A percentile compares a stretch with the other conserved stretches of the same genome.
These are phyloP conservation scores for Gymnoscopelus microlampas DNA, from an alignment of 2,797 vertebrate species.

Conservation along the genomic window DNA sequence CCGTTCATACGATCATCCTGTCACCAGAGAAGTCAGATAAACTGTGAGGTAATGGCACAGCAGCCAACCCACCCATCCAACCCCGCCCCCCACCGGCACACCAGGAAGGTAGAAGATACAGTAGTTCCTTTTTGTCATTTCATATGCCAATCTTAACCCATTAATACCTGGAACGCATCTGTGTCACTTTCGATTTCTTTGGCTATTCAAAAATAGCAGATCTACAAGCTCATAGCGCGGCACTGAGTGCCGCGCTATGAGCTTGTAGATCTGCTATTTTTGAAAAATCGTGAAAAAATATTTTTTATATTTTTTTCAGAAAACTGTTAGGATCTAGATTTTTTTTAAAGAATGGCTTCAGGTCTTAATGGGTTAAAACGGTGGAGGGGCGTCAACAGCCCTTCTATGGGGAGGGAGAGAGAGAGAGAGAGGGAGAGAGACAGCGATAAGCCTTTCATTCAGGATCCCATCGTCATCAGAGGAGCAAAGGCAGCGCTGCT, in stretches of 20 bases:
- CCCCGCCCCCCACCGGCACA: conserved; percentile 26
- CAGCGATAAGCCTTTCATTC: conserved; percentile 55
- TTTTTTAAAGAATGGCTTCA: no score
- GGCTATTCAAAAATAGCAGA: no score
- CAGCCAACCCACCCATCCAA: conserved; percentile 57
- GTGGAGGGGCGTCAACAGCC: conserved; percentile 38
- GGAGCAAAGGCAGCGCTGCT: not conserved
- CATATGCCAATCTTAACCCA: conserved; percentile 71
- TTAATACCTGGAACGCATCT: no score
- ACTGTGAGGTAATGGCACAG: conserved; percentile 52
- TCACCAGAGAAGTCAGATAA: conserved; percentile 65
- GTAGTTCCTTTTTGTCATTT: conserved; percentile 71
- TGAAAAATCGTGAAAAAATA: no score
- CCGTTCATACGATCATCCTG: conserved; percentile 56
- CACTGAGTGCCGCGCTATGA: no score
- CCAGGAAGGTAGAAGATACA: conserved; percentile 31
- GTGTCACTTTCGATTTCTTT: no score
- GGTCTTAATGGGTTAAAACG: no score
- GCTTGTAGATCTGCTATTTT: no score
- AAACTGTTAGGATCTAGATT: no score
- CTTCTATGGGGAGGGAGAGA: no score
- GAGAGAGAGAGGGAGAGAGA: conserved; percentile 45
- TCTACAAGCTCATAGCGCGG: no score
- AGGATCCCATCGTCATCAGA: conserved; percentile 44
- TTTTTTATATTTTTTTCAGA: no score